These are phyloP conservation scores for Lucifuga dentata DNA, from an alignment of 2,113 vertebrate species.

Conservation along the genomic window DNA sequence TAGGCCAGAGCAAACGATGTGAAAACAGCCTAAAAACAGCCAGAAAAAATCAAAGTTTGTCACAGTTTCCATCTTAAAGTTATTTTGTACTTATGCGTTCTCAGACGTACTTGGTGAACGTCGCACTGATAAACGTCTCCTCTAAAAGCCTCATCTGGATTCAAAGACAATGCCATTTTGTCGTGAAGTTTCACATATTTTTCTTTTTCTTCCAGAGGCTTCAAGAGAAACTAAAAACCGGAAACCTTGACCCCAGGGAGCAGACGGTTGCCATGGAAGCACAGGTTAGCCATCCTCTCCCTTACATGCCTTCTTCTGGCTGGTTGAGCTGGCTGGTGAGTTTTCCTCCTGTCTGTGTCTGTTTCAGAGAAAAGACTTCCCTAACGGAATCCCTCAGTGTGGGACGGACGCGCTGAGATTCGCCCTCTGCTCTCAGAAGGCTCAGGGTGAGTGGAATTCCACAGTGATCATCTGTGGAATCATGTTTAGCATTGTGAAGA, in stretches of 20 bases:
- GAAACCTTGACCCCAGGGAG: conserved; percentile 89
- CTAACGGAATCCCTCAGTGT: conserved; percentile 88
- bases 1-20: no score
- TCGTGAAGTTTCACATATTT: no score
- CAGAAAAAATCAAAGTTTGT: no score
- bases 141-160: no score
- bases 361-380: conserved; percentile 88
- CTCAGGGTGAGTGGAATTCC: conserved; percentile 90
- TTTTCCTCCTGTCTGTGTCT: conserved; percentile 34
- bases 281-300: conserved; percentile 81
- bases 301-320: not conserved
- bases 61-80: no score
- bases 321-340: conserved; percentile 15
- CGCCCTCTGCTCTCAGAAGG: conserved; percentile 89
- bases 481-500: no score
- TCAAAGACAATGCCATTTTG: no score
- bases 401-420: conserved; percentile 92
- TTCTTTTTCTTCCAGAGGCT: conserved; percentile 72
- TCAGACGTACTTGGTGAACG: no score
- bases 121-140: no score
- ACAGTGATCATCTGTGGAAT: no score
- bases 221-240: conserved; percentile 84
- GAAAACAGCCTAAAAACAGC: no score
- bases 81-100: no score
- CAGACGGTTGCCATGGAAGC: conserved; percentile 86